Evolutionary conservation across 64 coral and sea anemone genomes (phyloP).

Genomic region (Montipora cactus): DNA sequence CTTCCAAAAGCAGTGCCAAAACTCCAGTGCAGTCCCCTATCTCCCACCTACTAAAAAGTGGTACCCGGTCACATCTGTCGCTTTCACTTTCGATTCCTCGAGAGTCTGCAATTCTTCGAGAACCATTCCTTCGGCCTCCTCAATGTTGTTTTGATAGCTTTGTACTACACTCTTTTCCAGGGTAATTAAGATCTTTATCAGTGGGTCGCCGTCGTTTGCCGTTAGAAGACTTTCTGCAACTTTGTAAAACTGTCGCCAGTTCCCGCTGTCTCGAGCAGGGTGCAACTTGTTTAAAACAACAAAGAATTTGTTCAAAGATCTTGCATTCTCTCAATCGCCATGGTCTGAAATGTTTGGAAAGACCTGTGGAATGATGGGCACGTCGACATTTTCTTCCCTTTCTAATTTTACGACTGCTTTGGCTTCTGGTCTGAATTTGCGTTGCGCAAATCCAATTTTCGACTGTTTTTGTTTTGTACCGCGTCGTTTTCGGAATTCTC

Average conservation of each 20-base stretch:
- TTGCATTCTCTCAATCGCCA: neutral
- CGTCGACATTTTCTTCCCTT: neutral
- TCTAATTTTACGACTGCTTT: neutral
- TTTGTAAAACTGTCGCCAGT: constrained; percentile 1
- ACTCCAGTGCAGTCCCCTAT: too few species aligned
- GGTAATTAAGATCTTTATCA: constrained; percentile 3
- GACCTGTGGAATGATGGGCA: neutral
- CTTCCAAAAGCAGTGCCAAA: too few species aligned
- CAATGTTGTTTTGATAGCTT: constrained; percentile 41
- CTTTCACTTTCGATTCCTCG: neutral
- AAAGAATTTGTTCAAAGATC: neutral
- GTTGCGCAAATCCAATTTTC: neutral
- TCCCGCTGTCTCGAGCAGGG: constrained; percentile 64
- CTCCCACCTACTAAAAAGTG: too few species aligned
- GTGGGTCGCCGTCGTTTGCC: neutral
- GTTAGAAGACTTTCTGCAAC: neutral
- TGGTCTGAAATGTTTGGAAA: neutral
- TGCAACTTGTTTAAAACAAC: constrained; percentile 19
- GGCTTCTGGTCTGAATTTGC: neutral
- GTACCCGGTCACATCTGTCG: neutral
- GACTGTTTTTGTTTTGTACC: neutral
- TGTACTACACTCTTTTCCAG: constrained; percentile 43
- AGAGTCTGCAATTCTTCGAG: neutral
- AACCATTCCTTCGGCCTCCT: constrained; percentile 22
- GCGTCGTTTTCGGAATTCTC: neutral